Evolutionary conservation across 1,140 invertebrate species (phyloP).

Genomic region (Dendrolimus punctatus): DNA sequence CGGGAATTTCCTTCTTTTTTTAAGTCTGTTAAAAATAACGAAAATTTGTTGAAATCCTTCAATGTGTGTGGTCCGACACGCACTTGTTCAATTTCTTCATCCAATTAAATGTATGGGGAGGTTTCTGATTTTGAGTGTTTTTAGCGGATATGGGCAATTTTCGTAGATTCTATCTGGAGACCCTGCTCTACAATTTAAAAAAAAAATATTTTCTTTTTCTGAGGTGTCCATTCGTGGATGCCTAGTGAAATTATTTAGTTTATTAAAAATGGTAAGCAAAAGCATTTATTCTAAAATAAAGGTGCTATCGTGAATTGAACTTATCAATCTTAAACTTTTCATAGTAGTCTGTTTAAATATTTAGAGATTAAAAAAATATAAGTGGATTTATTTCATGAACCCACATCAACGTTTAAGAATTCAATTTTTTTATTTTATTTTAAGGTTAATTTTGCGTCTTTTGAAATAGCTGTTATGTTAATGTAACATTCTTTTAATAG

Average conservation of each 20-base stretch:
- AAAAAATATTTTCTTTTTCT: slow-evolving; percentile 6
- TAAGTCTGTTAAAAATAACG: too few relatives aligned
- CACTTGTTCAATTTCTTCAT: too few relatives aligned
- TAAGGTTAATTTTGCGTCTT: background rate
- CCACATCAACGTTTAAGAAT: too few relatives aligned
- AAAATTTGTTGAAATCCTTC: too few relatives aligned
- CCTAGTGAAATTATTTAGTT: background rate
- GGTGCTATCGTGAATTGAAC: background rate
- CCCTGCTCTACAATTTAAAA: background rate
- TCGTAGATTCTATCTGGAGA: background rate
- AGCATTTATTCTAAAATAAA: background rate
- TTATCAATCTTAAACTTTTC: background rate
- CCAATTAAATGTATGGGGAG: too few relatives aligned
- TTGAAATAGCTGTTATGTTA: slow-evolving; percentile 4
- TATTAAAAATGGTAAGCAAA: slow-evolving; percentile 6
- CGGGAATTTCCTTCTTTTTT: too few relatives aligned
- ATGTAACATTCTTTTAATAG: background rate
- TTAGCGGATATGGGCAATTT: background rate
- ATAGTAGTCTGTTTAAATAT: too few relatives aligned
- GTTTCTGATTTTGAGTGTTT: background rate
- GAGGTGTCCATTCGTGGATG: slow-evolving; percentile 5
- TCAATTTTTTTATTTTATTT: too few relatives aligned
- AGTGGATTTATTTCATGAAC: too few relatives aligned
- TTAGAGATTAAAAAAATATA: too few relatives aligned
- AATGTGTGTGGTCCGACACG: too few relatives aligned